These are phyloP conservation scores for Dysdera silvatica DNA, from an alignment of 1,140 invertebrate species.

Conservation along the genomic window DNA sequence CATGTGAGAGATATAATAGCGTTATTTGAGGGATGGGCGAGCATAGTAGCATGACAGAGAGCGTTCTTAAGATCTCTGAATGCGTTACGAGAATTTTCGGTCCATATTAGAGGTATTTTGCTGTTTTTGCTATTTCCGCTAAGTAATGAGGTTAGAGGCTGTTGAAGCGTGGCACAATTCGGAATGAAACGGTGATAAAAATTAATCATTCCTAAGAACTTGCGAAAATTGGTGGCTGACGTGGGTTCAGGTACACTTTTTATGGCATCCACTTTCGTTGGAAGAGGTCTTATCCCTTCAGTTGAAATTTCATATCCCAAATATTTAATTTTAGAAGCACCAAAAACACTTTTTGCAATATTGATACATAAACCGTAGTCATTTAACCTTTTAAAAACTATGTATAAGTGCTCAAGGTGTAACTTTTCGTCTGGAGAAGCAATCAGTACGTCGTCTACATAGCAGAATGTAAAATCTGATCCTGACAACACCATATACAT, in stretches of 20 bases:
- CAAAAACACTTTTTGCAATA: conserved; percentile 25
- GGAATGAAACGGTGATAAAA: conserved; percentile 37
- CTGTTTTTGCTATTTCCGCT: conserved; percentile 1
- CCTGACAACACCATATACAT: conserved; percentile 9
- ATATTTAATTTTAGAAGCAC: conserved; percentile 13
- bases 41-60: conserved; percentile 29
- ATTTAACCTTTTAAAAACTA: conserved; percentile 39
- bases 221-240: conserved; percentile 37
- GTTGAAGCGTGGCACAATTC: conserved; percentile 4
- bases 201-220: conserved; percentile 42
- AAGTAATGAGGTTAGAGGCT: conserved; percentile 4
- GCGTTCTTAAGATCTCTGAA: conserved; percentile 42
- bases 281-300: conserved; percentile 24
- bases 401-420: conserved; percentile 40
- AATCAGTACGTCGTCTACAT: conserved; percentile 42
- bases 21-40: conserved; percentile 19
- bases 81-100: conserved; percentile 32
- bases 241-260: conserved; percentile 33
- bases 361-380: conserved; percentile 38
- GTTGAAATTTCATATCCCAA: conserved; percentile 17
- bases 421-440: conserved; percentile 37
- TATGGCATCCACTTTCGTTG: conserved; percentile 16
- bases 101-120: conserved; percentile 28
- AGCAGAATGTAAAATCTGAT: conserved; percentile 6
- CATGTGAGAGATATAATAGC: background rate